Evolutionary conservation across 2,888 invertebrate genomes (phyloP).

Genomic region (Pammene aurita): DNA sequence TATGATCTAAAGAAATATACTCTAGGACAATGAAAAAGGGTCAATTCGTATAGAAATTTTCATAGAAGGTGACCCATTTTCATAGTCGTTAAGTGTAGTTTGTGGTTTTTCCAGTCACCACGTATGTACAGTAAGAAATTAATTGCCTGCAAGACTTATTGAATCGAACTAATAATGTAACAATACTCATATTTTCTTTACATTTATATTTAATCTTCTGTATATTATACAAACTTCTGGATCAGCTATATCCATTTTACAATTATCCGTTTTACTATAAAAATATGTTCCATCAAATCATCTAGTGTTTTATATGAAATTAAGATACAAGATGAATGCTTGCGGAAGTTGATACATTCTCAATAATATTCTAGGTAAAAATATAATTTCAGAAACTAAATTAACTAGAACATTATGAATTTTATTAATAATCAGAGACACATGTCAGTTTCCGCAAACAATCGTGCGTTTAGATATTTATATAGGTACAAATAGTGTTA

Average conservation of each 20-base stretch:
- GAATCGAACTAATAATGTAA: not conserved
- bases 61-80: no score
- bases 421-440: not conserved
- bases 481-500: slow-evolving; percentile 74
- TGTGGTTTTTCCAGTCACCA: not conserved
- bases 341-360: slow-evolving; percentile 16
- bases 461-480: slow-evolving; percentile 51
- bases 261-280: slow-evolving; percentile 1
- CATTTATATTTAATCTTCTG: not conserved
- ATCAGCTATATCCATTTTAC: not conserved
- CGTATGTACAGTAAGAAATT: not conserved
- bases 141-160: not conserved
- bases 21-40: no score
- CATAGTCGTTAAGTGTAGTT: no score
- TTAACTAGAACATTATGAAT: not conserved
- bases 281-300: slow-evolving; percentile 24
- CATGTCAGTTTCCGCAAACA: slow-evolving; percentile 27
- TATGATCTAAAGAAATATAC: no score
- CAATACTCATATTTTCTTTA: not conserved
- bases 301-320: slow-evolving; percentile 25
- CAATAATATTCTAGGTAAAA: not conserved
- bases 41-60: no score
- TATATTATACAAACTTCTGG: not conserved
- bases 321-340: slow-evolving; percentile 20
- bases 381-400: not conserved